Evolutionary conservation across 2,888 invertebrate species (phyloP).

Genomic region (Theodoxus fluviatilis): DNA sequence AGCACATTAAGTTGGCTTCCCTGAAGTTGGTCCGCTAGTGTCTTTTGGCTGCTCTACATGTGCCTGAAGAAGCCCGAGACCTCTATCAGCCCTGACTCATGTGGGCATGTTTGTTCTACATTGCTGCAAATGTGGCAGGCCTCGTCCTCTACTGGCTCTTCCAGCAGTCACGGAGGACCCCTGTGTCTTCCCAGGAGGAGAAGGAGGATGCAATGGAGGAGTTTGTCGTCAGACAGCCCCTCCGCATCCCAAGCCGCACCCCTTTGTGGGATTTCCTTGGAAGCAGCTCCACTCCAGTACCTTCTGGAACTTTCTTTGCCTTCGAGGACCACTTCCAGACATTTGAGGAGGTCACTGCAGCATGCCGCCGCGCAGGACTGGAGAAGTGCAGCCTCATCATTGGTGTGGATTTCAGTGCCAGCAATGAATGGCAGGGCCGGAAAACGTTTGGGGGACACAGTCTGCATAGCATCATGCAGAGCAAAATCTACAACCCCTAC

Average conservation of each 20-base stretch:
- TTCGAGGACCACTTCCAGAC: constrained; percentile 61
- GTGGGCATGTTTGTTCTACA: constrained; percentile 52
- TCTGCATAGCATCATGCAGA: constrained; percentile 62
- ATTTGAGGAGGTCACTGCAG: constrained; percentile 59
- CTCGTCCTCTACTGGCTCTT: constrained; percentile 52
- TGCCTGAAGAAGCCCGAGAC: too few species aligned
- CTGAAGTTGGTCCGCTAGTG: too few species aligned
- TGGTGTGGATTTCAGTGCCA: constrained; percentile 69
- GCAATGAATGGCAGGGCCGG: constrained; percentile 69
- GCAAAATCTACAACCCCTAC: constrained; percentile 67
- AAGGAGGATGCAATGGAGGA: not conserved
- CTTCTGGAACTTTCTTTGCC: constrained; percentile 44
- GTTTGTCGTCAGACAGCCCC: constrained; percentile 22
- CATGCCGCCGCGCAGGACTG: constrained; percentile 67
- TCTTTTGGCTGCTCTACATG: too few species aligned
- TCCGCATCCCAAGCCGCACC: constrained; percentile 33
- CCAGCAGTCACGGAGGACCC: constrained; percentile 37
- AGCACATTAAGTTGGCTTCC: too few species aligned
- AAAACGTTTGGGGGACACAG: constrained; percentile 66
- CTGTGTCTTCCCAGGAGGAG: not conserved
- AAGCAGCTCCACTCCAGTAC: constrained; percentile 22
- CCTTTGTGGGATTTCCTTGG: constrained; percentile 51
- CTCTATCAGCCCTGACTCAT: constrained; percentile 45
- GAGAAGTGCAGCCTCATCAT: constrained; percentile 68
- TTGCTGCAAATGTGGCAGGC: constrained; percentile 50